Percentiles rank a stretch among this genome's conserved stretches.
Evolutionary conservation across 2,888 invertebrate species (phyloP).

Genomic region (Meiosimyza platycephala): DNA sequence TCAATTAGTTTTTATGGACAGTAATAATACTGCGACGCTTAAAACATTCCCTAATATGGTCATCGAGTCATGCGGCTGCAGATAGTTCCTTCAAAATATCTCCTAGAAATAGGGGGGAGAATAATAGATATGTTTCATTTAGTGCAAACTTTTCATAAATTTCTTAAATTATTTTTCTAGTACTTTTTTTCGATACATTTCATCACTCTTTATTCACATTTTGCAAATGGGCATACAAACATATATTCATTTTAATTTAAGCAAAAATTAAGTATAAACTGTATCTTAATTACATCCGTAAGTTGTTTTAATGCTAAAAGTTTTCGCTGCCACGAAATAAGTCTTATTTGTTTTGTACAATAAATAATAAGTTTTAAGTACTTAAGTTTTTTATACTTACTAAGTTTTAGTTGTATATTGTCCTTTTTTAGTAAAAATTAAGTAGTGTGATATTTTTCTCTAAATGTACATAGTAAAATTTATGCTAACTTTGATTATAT

Average conservation of each 20-base stretch:
- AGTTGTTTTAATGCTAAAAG: background rate
- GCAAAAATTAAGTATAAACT: too few relatives aligned
- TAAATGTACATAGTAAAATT: background rate
- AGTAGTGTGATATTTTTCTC: constrained; percentile 33
- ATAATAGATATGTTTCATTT: background rate
- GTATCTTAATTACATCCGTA: too few relatives aligned
- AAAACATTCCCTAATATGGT: constrained; percentile 89
- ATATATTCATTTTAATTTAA: too few relatives aligned
- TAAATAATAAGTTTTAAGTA: constrained; percentile 18
- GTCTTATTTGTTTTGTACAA: background rate
- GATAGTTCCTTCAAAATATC: constrained; percentile 68
- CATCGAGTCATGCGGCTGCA: constrained; percentile 91
- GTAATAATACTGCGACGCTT: constrained; percentile 81
- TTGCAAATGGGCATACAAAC: too few relatives aligned
- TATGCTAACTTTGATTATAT: background rate
- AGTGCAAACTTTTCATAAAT: background rate
- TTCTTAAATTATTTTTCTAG: background rate
- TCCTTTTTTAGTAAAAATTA: background rate
- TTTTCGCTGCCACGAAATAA: constrained; percentile 12
- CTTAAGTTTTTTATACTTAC: constrained; percentile 11
- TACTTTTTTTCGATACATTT: too few relatives aligned
- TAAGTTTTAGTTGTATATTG: constrained; percentile 10
- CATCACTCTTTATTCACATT: too few relatives aligned
- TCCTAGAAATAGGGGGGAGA: background rate
- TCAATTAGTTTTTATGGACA: constrained; percentile 83